A percentile compares a stretch with the other conserved stretches of the same genome.
phyloP scores from a whole-genome alignment of 1,140 invertebrate genomes.

The Phymorhynchus buccinoides region DNA sequence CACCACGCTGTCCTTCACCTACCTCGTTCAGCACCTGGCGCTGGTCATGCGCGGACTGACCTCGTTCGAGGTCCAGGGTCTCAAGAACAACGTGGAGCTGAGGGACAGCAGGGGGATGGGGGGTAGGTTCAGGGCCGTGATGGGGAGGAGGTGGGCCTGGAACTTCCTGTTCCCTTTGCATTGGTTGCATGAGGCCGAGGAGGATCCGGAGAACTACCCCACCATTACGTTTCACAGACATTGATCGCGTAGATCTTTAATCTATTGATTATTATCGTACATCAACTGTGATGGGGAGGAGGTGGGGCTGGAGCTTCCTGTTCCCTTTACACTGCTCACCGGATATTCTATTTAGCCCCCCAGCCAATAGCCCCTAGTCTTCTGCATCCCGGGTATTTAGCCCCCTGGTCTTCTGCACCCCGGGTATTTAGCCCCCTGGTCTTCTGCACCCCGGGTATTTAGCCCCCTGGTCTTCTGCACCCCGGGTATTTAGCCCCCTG shows the following conservation, averaged over 20 bases:
- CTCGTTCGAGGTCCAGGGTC: slow-evolving; percentile 45
- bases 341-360: not conserved
- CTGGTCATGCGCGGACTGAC: slow-evolving; percentile 50
- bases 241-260: no score
- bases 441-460: no score
- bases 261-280: no score
- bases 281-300: no score
- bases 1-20: slow-evolving; percentile 35
- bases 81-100: slow-evolving; percentile 47
- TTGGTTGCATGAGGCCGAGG: slow-evolving; percentile 44
- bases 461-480: no score
- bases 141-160: slow-evolving; percentile 52
- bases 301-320: no score
- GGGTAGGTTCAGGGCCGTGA: slow-evolving; percentile 49
- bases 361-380: not conserved
- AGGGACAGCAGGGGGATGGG: slow-evolving; percentile 42
- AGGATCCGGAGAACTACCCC: slow-evolving; percentile 56
- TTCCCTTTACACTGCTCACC: no score
- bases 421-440: no score
- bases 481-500: no score
- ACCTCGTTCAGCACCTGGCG: slow-evolving; percentile 31
- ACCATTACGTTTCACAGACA: slow-evolving; percentile 45
- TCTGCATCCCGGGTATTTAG: no score
- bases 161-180: slow-evolving; percentile 54
- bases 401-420: no score